Evolutionary conservation across 2,888 invertebrate species (phyloP), one percentile per base, ranked within the genome.

Genomic region (Ligdia adustata): DNA sequence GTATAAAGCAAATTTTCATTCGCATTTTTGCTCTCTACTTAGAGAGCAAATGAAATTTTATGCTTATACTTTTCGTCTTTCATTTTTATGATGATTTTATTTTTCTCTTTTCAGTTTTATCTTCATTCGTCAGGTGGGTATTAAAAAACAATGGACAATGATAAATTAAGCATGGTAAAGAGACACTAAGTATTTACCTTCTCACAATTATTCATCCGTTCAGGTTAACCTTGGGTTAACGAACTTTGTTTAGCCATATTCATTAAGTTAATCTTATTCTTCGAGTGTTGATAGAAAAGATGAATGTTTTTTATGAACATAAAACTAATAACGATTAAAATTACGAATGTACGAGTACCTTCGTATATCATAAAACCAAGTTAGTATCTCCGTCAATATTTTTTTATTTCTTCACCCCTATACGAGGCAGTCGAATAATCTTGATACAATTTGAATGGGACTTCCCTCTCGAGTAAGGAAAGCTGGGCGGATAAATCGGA

Each of bases 131-230:
- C 35, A 16, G 26, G 22, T 28, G 12, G 22, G 13, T 34, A 34
- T 24, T 14, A 14, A 37, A 4, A 34, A 34, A 42, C 42, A 42
- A 42, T 42, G 28, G 11, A 28, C 15, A 26, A 34, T 40, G 29
- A 11, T 24, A 14, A 40, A 40, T 40, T 32, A 32, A 4, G 28
- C 18, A 38, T 38, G 28, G 26, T 38, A 26, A 28, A 38, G n/a
- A 18, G 16, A 28, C 38, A 38, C 18, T 38, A 38, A 18, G n/a
- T n/a, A n/a, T n/a, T 38, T 18, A 27, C 28, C 16, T 38, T 38
- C 38, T 28, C 38, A 38, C 38, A 28, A 38, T 38, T 38, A 27
- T 18, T 38, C 49, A 55, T 51, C 14, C 9, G 18, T 14, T 26
- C 4, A 26, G 2, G 4, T 13, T n/a, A 7, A 14, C 13, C 9